Percentiles rank a stretch among this genome's conserved stretches.
These are phyloP conservation scores for Cyclophora punctaria DNA, from an alignment of 2,888 invertebrate genomes.

Conservation along the genomic window DNA sequence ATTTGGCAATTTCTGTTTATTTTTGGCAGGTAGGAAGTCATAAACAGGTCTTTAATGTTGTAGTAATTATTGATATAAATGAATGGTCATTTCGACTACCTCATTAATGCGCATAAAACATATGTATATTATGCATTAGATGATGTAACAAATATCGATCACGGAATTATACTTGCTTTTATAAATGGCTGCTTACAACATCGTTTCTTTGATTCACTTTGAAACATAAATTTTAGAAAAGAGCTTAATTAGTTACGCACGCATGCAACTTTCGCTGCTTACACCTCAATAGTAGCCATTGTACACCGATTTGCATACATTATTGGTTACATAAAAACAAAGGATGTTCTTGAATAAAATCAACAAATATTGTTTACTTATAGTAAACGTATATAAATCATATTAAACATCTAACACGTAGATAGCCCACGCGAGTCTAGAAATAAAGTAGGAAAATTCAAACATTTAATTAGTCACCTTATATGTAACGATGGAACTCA, in stretches of 20 bases:
- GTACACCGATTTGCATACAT: background rate
- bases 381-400: background rate
- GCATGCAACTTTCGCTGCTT: constrained; percentile 45
- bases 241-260: constrained; percentile 32
- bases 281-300: constrained; percentile 31
- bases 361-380: too few species aligned
- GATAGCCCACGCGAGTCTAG: constrained; percentile 49
- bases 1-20: too few species aligned
- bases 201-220: constrained; percentile 23
- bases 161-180: constrained; percentile 20
- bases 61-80: background rate
- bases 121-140: background rate
- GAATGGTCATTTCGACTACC: too few species aligned
- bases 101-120: too few species aligned
- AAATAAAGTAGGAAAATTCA: constrained; percentile 63
- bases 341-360: too few species aligned
- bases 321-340: too few species aligned
- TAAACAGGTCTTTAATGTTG: background rate
- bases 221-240: constrained; percentile 38
- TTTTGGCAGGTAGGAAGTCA: too few species aligned
- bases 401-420: constrained; percentile 20
- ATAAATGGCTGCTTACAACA: constrained; percentile 15
- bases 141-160: constrained; percentile 30
- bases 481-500: constrained; percentile 57
- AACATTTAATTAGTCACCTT: constrained; percentile 66